phyloP scores from a whole-genome alignment of 2,797 vertebrate genomes.

The Sebastes alutus region DNA sequence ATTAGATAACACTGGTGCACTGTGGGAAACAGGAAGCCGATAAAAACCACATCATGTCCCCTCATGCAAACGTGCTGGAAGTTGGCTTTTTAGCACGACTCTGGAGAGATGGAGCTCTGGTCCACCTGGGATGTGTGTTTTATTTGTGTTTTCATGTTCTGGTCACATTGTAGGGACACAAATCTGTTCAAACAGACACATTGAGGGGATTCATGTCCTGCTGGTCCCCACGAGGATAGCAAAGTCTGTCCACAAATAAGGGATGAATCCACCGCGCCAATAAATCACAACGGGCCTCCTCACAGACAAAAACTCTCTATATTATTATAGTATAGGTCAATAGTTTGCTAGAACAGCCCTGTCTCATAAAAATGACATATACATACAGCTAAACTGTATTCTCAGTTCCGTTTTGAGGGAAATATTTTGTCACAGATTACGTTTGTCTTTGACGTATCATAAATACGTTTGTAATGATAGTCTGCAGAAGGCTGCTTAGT shows the following conservation, averaged over 20 bases:
- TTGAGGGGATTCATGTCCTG: not conserved
- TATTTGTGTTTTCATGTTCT: not conserved
- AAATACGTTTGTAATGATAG: too few relatives aligned
- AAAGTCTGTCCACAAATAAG: not conserved
- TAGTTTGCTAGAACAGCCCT: not conserved
- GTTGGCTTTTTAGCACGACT: not conserved
- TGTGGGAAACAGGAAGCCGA: constrained; percentile 52
- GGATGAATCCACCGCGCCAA: not conserved
- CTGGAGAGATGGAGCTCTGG: not conserved
- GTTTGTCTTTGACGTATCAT: too few relatives aligned
- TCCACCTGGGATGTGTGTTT: not conserved
- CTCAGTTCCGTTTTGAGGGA: too few relatives aligned
- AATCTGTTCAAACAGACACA: not conserved
- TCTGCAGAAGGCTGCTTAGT: too few relatives aligned
- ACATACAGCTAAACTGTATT: too few relatives aligned
- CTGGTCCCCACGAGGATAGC: not conserved
- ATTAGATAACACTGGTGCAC: constrained; percentile 33
- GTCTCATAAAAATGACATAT: too few relatives aligned
- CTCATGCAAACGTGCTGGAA: constrained; percentile 19
- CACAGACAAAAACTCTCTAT: not conserved
- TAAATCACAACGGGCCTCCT: not conserved
- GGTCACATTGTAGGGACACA: not conserved
- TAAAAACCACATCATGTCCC: not conserved
- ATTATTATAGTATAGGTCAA: not conserved
- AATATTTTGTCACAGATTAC: too few relatives aligned